Percentiles rank a stretch among this genome's conserved stretches.
These are phyloP conservation scores for Cataglyphis altisquamis DNA, from an alignment of 2,888 invertebrate genomes.

Conservation along the genomic window DNA sequence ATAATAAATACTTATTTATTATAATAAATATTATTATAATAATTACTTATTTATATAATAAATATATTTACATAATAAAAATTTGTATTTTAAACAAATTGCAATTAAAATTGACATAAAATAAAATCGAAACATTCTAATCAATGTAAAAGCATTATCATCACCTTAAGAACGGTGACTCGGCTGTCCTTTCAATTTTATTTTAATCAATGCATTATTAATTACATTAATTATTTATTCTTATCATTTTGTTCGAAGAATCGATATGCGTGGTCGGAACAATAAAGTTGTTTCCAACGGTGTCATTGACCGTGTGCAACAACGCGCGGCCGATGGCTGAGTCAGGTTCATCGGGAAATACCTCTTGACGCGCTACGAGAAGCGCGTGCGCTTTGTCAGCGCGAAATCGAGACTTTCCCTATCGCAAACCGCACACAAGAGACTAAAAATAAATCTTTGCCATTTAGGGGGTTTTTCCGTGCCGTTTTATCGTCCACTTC, in stretches of 20 bases:
- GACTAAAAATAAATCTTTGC: slow-evolving; percentile 47
- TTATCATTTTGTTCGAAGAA: neutral
- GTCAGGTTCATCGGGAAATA: slow-evolving; percentile 59
- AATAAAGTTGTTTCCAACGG: slow-evolving; percentile 12
- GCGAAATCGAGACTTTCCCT: slow-evolving; percentile 45
- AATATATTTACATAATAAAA: neutral
- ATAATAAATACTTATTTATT: neutral
- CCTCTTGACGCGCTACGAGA: slow-evolving; percentile 42
- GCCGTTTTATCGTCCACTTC: slow-evolving; percentile 37
- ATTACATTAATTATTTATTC: neutral
- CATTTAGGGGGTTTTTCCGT: slow-evolving; percentile 11
- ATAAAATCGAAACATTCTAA: neutral
- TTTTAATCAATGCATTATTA: neutral
- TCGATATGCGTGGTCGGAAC: slow-evolving; percentile 18
- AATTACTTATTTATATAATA: too few species aligned
- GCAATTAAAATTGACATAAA: neutral
- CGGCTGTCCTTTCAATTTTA: neutral
- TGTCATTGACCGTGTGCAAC: slow-evolving; percentile 52
- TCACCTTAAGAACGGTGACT: neutral
- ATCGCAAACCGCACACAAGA: neutral
- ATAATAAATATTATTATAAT: too few species aligned
- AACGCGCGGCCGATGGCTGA: slow-evolving; percentile 52
- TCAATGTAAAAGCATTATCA: neutral
- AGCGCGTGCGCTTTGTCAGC: slow-evolving; percentile 47
- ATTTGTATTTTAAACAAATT: neutral